These are phyloP conservation scores for Lota lota DNA, from an alignment of 2,113 vertebrate species.

Conservation along the genomic window DNA sequence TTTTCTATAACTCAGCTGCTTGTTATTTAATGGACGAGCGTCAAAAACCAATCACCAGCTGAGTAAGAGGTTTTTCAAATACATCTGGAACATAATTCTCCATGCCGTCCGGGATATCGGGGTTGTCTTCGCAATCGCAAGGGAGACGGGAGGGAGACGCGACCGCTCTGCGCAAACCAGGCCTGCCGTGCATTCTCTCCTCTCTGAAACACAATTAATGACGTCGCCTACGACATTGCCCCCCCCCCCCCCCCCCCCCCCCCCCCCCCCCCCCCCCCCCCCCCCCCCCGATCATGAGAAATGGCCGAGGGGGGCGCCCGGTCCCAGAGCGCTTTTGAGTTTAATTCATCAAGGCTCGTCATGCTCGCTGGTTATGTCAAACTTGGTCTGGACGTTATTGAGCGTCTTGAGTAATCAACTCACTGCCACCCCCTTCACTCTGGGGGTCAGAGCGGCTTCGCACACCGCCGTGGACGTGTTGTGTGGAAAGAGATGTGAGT, in stretches of 20 bases:
- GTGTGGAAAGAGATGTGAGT: too few species aligned
- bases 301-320: slow-evolving; percentile 10
- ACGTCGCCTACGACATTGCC: too few species aligned
- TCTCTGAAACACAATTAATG: slow-evolving; percentile 20
- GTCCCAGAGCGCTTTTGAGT: slow-evolving; percentile 42
- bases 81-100: too few species aligned
- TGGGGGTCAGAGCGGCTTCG: not conserved
- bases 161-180: not conserved
- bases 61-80: too few species aligned
- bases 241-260: slow-evolving; percentile 13
- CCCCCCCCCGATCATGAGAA: slow-evolving; percentile 48
- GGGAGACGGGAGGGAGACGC: too few species aligned
- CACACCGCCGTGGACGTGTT: too few species aligned
- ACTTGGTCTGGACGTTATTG: slow-evolving; percentile 41
- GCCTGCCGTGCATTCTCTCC: slow-evolving; percentile 1
- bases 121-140: too few species aligned
- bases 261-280: slow-evolving; percentile 9
- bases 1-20: too few species aligned
- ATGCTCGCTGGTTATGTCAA: slow-evolving; percentile 47
- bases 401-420: slow-evolving; percentile 41
- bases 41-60: too few species aligned
- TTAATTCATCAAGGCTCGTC: slow-evolving; percentile 50
- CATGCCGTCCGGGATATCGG: too few species aligned
- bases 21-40: too few species aligned
- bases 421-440: slow-evolving; percentile 25